Evolutionary conservation across 2,888 invertebrate genomes (phyloP), one percentile per base, ranked within the genome.

Genomic region (Agrochola litura): DNA sequence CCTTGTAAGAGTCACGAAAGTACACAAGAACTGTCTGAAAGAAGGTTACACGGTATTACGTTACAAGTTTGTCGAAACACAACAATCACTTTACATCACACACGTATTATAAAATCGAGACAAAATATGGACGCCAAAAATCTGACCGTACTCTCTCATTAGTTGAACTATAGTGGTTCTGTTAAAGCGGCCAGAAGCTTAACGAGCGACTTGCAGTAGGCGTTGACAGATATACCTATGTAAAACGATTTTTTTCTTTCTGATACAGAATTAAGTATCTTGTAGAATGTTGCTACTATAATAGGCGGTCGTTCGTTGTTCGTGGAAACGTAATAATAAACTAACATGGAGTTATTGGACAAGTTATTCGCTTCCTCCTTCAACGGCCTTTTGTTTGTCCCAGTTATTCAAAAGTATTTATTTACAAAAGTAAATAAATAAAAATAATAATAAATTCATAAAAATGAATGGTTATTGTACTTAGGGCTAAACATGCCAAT

Each of bases 181-280:
- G 80, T 73, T 77, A 70, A 64, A 56, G 70, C 69, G 63, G 41
- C 49, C 22, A 72, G 73, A 72, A 74, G 72, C 75, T 73, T 82
- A 82, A 68, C 67, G 73, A 73, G 66, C 25, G 10, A 61, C 56
- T 72, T 71, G 71, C 71, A 72, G 86, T 87, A 87, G 87, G 88
- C 87, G 88, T 88, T 82, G 76, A 88, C 79, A 84, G 86, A 86
- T 88, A 86, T 80, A 77, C 67, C 54, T 79, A 75, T 77, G 73
- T 79, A 70, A 80, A 68, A 73, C 71, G 67, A 73, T 85, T 77
- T 79, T 30, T 86, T 88, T 75, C 64, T 70, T 78, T 84, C 75
- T 76, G 66, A 82, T 82, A 82, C 75, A 81, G 68, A 30, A 82
- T 80, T 86, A 81, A 85, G 75, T 80, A 80, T 86, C 82, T 73